Percentiles rank a stretch among this genome's conserved stretches.
phyloP scores from a whole-genome alignment of 2,113 vertebrate genomes.

The Puffinus mauretanicus region DNA sequence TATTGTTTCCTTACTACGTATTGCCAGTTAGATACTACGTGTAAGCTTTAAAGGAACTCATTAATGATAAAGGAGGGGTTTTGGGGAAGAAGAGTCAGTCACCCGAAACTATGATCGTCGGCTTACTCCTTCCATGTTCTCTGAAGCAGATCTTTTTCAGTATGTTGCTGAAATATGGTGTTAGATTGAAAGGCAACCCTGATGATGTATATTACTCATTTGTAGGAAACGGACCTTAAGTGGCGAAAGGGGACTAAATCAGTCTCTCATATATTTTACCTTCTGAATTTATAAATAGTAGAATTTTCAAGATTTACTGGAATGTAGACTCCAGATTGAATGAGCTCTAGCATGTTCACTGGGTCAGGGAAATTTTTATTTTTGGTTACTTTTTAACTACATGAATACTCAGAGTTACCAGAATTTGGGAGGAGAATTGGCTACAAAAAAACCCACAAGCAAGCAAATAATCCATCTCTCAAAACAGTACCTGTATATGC shows the following conservation, averaged over 20 bases:
- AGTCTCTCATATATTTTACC: neutral
- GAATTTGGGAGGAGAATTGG: neutral
- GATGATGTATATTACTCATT: neutral
- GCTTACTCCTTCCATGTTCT: neutral
- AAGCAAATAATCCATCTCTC: neutral
- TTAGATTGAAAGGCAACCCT: neutral
- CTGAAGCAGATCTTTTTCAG: neutral
- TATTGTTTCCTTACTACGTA: neutral
- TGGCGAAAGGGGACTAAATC: neutral
- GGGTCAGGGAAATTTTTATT: neutral
- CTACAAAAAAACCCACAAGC: neutral
- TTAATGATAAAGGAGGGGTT: fast-evolving
- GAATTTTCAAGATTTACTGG: neutral
- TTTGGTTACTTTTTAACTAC: neutral
- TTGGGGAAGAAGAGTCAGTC: neutral
- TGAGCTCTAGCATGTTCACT: neutral
- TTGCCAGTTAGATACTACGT: neutral
- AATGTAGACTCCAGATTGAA: neutral
- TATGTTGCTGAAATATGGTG: fast-evolving
- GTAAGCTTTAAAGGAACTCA: neutral
- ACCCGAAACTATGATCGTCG: neutral
- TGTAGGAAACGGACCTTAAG: neutral
- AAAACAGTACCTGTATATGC: neutral
- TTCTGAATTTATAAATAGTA: neutral
- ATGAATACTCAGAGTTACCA: fast-evolving